These are phyloP conservation scores for Excalfactoria chinensis DNA, from an alignment of 2,113 vertebrate species.

Conservation along the genomic window DNA sequence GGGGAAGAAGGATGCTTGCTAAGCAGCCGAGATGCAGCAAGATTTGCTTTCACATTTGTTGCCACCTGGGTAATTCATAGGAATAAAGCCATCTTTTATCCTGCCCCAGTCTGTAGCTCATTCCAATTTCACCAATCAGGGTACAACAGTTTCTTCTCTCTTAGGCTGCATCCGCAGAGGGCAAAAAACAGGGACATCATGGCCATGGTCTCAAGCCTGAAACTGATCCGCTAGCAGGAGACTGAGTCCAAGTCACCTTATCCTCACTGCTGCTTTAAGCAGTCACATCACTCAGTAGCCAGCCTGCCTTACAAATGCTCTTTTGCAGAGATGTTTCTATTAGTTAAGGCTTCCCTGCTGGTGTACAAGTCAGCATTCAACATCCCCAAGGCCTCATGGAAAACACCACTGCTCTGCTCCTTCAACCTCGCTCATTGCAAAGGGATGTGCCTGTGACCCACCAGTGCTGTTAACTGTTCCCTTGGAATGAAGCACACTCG, in stretches of 20 bases:
- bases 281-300: not conserved
- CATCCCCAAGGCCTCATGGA: not conserved
- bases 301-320: not conserved
- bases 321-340: not conserved
- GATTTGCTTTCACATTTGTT: not conserved
- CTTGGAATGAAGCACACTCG: not conserved
- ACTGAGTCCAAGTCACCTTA: not conserved
- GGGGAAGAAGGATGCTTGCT: not conserved
- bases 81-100: not conserved
- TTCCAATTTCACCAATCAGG: not conserved
- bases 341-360: not conserved
- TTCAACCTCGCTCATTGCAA: not conserved
- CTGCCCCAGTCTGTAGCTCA: not conserved
- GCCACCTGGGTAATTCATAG: not conserved
- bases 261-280: not conserved
- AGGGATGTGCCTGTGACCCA: not conserved
- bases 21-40: not conserved
- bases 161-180: fast-evolving
- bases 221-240: fast-evolving
- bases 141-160: not conserved
- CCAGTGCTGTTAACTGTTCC: not conserved
- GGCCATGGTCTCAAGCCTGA: not conserved
- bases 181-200: fast-evolving
- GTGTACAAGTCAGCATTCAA: not conserved
- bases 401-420: not conserved